These are phyloP conservation scores for Cryptomyrus ogoouensis DNA, from an alignment of 2,113 vertebrate genomes.

Conservation along the genomic window DNA sequence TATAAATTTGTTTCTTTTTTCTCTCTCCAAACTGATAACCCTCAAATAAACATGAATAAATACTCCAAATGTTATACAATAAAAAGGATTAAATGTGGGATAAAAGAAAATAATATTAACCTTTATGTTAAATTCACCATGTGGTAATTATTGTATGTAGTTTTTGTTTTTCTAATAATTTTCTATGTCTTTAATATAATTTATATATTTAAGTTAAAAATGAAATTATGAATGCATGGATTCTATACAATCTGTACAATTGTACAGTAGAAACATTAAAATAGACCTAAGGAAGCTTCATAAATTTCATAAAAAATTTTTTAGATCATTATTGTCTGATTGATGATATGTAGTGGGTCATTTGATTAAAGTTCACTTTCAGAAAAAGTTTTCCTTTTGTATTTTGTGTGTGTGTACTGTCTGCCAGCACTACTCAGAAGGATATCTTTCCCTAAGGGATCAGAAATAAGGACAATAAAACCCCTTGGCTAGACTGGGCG, in stretches of 20 bases:
- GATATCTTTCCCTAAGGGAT: background rate
- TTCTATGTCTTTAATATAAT: background rate
- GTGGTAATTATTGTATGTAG: background rate
- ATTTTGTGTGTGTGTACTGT: background rate
- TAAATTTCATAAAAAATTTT: background rate
- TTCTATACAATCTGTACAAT: background rate
- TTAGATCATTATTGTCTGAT: background rate
- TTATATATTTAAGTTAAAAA: background rate
- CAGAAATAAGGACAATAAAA: background rate
- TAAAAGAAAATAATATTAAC: background rate
- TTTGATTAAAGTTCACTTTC: slow-evolving; percentile 21
- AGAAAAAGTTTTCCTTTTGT: background rate
- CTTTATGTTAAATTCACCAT: background rate
- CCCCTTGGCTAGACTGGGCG: background rate
- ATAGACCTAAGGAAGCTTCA: background rate
- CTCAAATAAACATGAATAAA: background rate
- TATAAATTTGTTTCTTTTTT: background rate
- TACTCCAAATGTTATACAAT: background rate
- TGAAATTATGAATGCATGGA: background rate
- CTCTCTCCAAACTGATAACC: background rate
- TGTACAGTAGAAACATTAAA: background rate
- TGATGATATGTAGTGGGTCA: background rate
- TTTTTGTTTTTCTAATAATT: background rate
- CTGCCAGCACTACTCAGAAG: background rate
- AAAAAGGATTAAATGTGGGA: background rate